Evolutionary conservation across 2,888 invertebrate genomes (phyloP).

Genomic region (Protula sp.): DNA sequence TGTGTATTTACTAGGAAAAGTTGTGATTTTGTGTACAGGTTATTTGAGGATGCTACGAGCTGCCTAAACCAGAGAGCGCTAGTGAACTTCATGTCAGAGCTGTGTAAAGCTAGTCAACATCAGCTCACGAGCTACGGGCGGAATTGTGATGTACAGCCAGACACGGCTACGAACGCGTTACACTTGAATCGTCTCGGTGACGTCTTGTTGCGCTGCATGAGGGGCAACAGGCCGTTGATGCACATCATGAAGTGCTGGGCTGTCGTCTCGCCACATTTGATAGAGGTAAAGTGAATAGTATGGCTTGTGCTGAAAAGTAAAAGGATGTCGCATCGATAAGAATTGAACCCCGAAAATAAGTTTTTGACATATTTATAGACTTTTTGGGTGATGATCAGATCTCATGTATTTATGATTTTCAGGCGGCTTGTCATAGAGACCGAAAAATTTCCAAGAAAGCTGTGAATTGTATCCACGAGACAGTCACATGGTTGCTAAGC

Average conservation of each 20-base stretch:
- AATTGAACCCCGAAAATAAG: too few relatives aligned
- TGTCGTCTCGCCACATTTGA: conserved; percentile 84
- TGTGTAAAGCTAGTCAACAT: conserved; percentile 80
- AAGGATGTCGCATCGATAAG: too few relatives aligned
- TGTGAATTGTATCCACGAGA: conserved; percentile 81
- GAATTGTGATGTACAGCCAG: background rate
- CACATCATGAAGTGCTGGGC: conserved; percentile 91
- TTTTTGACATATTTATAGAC: too few relatives aligned
- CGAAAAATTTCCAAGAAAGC: conserved; percentile 83
- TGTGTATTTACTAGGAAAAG: too few relatives aligned
- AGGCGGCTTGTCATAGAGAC: conserved; percentile 89
- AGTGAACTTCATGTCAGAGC: conserved; percentile 72
- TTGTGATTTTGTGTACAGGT: too few relatives aligned
- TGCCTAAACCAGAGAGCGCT: conserved; percentile 80
- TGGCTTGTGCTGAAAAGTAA: too few relatives aligned
- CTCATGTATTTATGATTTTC: too few relatives aligned
- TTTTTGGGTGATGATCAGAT: background rate
- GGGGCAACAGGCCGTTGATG: conserved; percentile 79
- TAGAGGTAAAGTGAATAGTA: conserved; percentile 64
- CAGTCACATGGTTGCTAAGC: conserved; percentile 78
- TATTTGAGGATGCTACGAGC: conserved; percentile 80
- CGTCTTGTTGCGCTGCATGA: conserved; percentile 78
- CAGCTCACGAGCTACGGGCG: conserved; percentile 59
- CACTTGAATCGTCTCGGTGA: conserved; percentile 76
- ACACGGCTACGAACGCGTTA: conserved; percentile 45